Conservation (phyloP, 1,140 invertebrate species). For the Himalopsyche phryganea region DNA sequence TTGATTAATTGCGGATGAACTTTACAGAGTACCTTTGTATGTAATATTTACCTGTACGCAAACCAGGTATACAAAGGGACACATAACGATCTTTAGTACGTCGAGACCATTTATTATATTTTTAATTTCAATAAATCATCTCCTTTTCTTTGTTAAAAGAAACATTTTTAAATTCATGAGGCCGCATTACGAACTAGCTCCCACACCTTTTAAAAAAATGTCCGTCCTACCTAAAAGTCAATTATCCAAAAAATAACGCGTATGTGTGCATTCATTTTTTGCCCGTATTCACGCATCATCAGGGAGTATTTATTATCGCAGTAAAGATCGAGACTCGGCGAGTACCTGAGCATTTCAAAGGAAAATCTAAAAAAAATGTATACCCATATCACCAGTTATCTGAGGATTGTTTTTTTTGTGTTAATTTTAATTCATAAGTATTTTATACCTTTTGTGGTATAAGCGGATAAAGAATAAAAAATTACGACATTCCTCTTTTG, state of each 20-base stretch:
- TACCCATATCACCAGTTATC: too few species aligned
- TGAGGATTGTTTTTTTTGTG: too few species aligned
- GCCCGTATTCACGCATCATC: constrained; percentile 13
- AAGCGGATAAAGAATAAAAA: too few species aligned
- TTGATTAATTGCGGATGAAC: too few species aligned
- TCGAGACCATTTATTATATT: constrained; percentile 35
- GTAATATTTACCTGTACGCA: constrained; percentile 6
- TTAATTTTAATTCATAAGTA: too few species aligned
- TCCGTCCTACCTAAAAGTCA: constrained; percentile 26
- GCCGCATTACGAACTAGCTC: constrained; percentile 26
- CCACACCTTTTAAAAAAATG: constrained; percentile 10
- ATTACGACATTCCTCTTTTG: too few species aligned
- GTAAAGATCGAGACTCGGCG: too few species aligned
- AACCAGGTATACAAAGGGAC: constrained; percentile 32
- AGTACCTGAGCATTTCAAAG: too few species aligned
- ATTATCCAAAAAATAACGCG: constrained; percentile 35
- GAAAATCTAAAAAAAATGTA: too few species aligned
- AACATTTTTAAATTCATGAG: constrained; percentile 32
- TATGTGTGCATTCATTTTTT: constrained; percentile 19
- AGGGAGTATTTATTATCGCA: constrained; percentile 2
- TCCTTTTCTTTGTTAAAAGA: constrained; percentile 29
- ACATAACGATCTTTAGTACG: constrained; percentile 33
- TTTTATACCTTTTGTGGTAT: too few species aligned
- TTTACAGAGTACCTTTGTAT: too few species aligned
- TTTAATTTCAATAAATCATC: constrained; percentile 36